Evolutionary conservation across 1,140 invertebrate genomes (phyloP), one percentile per base, ranked within the genome.

Genomic region (Phenacoccus solenopsis): DNA sequence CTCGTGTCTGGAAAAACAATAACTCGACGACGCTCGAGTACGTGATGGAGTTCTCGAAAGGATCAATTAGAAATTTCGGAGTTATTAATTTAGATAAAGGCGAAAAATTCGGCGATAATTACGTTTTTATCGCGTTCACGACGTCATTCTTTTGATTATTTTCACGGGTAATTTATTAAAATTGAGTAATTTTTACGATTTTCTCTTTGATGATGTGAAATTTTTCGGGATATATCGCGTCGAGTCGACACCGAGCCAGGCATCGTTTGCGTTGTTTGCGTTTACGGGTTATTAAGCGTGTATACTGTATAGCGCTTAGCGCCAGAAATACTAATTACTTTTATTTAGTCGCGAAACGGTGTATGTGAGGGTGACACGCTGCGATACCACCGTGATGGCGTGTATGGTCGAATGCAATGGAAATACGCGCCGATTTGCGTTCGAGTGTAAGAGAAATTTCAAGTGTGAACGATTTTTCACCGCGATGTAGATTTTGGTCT

Each of bases 341-440:
- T 49, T 49, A 49, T 49, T 49, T n/a, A n/a, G n/a, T n/a, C n/a
- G n/a, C n/a, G n/a, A n/a, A 49, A 49, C 38, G 38, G 38, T n/a
- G 38, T 49, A 7, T 49, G 38, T 49, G 38, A 49, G 38, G 38
- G 38, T 49, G 38, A 49, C 20, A 49, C 16, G 38, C 12, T n/a
- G 38, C 12, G 38, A 49, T 49, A 49, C 38, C 38, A 16, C 38
- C 38, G 16, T 49, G 38, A 49, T 9, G n/a, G n/a, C n/a, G n/a
- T n/a, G n/a, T n/a, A n/a, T n/a, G n/a, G n/a, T n/a, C n/a, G n/a
- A n/a, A n/a, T n/a, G n/a, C n/a, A n/a, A n/a, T n/a, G n/a, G n/a
- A n/a, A n/a, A n/a, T n/a, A n/a, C n/a, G n/a, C n/a, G n/a, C n/a
- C n/a, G n/a, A n/a, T n/a, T n/a, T n/a, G n/a, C n/a, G n/a, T n/a